phyloP scores from a whole-genome alignment of 2,888 invertebrate species.

The Yponomeuta evonymella region DNA sequence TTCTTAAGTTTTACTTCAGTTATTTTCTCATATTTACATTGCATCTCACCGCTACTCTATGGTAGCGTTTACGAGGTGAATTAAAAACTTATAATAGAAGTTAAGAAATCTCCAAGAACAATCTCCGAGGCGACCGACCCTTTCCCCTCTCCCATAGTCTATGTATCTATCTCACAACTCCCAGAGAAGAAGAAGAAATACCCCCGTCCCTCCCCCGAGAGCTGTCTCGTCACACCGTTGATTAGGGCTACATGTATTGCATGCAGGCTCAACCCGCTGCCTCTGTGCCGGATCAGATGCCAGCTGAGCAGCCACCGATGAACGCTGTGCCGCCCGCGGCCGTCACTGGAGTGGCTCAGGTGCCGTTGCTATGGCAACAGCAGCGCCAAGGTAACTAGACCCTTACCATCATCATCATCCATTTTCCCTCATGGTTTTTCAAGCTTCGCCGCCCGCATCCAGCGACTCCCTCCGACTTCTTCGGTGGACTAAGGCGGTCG shows the following conservation, averaged over 20 bases:
- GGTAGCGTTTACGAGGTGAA: too few relatives aligned
- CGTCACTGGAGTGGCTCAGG: slow-evolving; percentile 41
- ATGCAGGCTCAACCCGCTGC: slow-evolving; percentile 9
- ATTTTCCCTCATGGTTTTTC: too few relatives aligned
- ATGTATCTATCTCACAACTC: background rate
- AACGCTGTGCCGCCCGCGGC: slow-evolving; percentile 27
- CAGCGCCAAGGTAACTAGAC: slow-evolving; percentile 54
- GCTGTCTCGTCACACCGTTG: background rate
- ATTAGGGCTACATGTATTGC: slow-evolving; percentile 3
- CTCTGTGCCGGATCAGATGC: slow-evolving; percentile 6
- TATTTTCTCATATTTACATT: too few relatives aligned
- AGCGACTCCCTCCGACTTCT: too few relatives aligned
- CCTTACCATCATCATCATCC: background rate
- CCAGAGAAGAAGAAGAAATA: background rate
- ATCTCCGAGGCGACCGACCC: background rate
- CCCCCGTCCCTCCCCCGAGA: background rate
- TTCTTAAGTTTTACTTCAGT: too few relatives aligned
- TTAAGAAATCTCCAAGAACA: background rate
- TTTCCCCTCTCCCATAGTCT: background rate
- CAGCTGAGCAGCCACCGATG: slow-evolving; percentile 26
- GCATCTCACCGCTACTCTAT: too few relatives aligned
- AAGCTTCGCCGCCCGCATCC: too few relatives aligned
- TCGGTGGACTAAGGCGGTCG: background rate
- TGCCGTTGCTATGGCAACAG: slow-evolving; percentile 65
- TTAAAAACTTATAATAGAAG: too few relatives aligned